Evolutionary conservation across 2,888 invertebrate species (phyloP), one percentile per base, ranked within the genome.

Genomic region (Drosophila nigricruria): DNA sequence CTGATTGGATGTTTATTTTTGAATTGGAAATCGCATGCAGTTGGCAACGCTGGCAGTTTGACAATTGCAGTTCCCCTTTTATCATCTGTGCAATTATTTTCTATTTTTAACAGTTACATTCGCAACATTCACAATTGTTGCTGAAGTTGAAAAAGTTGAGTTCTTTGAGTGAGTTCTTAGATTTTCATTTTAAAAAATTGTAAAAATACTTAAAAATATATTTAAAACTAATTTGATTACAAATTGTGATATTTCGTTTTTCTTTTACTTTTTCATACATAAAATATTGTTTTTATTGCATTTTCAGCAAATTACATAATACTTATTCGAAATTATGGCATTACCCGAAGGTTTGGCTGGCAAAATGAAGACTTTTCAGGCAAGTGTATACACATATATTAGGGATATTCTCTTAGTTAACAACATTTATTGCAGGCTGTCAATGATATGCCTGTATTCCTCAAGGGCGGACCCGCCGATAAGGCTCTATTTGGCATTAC

Each of bases 381-480:
- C 91, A 61, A 40, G 73, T 30, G 49, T 20, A 23, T 9, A 12
- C 10, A 30, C 0, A 3, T 5, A 5, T 5, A 20, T 23, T 20
- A 14, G 8, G 1, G 0, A 0, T 23, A 1, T 20, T 50, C 5
- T 8, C 30, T 32, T 14, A 49, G 27, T 23, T 30, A 16, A 1
- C 6, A 10, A 50, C 43, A n/a, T 30, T 36, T 36, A 25, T 79
- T 80, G n/a, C 56, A 93, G 93, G 93, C 92, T 27, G 82, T 83
- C 27, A 93, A 91, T 63, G 86, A 89, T 67, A 53, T 93, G 50
- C 93, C 93, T 1, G 89, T 93, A 18, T 92, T 92, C 27, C 78
- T 93, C 25, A 93, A 93, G 72, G 93, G 93, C 45, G 93, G 93
- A 6, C 92, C 93, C 53, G 75, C 71, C 12, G 93, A 93, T 56